A percentile compares a stretch with the other conserved stretches of the same genome.
Evolutionary conservation across 2,797 vertebrate genomes (phyloP).

Genomic region (Harpagifer antarcticus): DNA sequence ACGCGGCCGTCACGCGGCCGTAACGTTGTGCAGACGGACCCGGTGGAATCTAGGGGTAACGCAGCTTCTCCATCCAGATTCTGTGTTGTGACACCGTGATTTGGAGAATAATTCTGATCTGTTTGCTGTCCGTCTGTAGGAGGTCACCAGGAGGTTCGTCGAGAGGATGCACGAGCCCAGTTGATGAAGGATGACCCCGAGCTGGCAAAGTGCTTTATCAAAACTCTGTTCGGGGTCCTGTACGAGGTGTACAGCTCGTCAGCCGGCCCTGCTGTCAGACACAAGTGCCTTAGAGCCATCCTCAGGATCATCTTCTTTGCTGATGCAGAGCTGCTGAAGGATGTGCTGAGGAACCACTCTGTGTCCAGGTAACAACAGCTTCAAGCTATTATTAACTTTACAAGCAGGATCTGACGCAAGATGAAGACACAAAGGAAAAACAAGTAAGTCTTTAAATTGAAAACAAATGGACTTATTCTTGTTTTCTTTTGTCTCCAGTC

Average conservation of each 20-base stretch:
- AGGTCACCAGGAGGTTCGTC: constrained; percentile 94
- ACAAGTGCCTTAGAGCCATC: constrained; percentile 99
- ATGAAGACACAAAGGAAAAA: neutral
- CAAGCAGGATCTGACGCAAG: too few relatives aligned
- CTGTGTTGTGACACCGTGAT: neutral
- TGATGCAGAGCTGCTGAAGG: constrained; percentile 98
- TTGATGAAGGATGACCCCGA: constrained; percentile 99
- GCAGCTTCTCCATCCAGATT: neutral
- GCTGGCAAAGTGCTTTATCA: constrained; percentile 99
- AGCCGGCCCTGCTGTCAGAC: constrained; percentile 99
- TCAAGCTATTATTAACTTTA: too few relatives aligned
- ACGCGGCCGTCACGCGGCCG: too few relatives aligned
- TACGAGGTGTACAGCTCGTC: constrained; percentile 99
- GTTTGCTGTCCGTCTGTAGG: constrained; percentile 74
- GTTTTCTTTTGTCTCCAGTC: constrained; percentile 85
- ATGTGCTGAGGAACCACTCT: constrained; percentile 98
- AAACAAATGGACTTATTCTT: constrained; percentile 10
- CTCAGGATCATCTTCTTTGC: constrained; percentile 99
- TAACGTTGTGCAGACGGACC: too few relatives aligned
- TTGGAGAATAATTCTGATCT: neutral
- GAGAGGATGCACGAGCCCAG: constrained; percentile 97
- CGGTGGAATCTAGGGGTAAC: neutral
- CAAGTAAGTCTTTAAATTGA: neutral
- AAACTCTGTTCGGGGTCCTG: constrained; percentile 98
- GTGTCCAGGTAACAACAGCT: constrained; percentile 91